Conservation (phyloP, 2,888 invertebrate genomes). For the Antheraea yamamai region DNA sequence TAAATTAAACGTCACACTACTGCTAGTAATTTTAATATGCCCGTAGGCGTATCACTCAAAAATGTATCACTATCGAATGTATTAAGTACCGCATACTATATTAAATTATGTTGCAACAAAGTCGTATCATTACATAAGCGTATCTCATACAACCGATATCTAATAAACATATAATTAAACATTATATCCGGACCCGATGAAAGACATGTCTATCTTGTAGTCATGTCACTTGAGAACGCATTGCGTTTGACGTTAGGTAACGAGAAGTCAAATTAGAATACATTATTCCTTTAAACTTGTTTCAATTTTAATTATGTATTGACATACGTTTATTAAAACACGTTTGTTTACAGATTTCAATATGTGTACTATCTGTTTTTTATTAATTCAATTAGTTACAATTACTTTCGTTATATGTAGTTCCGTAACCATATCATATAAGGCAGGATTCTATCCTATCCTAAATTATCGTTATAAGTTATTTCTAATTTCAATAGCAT, state of each 20-base stretch:
- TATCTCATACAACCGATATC: slow-evolving; percentile 3
- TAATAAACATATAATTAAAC: slow-evolving; percentile 15
- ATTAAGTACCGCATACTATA: neutral
- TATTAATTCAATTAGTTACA: neutral
- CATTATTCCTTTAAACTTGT: slow-evolving; percentile 38
- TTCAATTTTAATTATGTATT: slow-evolving; percentile 38
- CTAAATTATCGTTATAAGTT: too few relatives aligned
- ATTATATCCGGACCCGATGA: slow-evolving; percentile 21
- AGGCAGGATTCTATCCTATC: too few relatives aligned
- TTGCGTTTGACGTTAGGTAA: slow-evolving; percentile 38
- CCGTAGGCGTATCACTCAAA: neutral
- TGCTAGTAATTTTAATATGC: neutral
- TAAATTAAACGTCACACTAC: too few relatives aligned
- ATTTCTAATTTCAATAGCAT: too few relatives aligned
- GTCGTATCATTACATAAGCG: neutral
- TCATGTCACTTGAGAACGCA: slow-evolving; percentile 23
- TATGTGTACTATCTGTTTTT: neutral
- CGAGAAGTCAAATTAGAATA: slow-evolving; percentile 28
- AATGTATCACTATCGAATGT: neutral
- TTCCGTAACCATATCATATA: neutral
- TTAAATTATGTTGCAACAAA: neutral
- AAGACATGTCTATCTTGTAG: slow-evolving; percentile 28
- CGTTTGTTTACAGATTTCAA: neutral
- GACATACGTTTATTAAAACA: slow-evolving; percentile 6
- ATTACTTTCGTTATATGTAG: neutral